phyloP scores from a whole-genome alignment of 2,113 vertebrate genomes.

The Procavia capensis region DNA sequence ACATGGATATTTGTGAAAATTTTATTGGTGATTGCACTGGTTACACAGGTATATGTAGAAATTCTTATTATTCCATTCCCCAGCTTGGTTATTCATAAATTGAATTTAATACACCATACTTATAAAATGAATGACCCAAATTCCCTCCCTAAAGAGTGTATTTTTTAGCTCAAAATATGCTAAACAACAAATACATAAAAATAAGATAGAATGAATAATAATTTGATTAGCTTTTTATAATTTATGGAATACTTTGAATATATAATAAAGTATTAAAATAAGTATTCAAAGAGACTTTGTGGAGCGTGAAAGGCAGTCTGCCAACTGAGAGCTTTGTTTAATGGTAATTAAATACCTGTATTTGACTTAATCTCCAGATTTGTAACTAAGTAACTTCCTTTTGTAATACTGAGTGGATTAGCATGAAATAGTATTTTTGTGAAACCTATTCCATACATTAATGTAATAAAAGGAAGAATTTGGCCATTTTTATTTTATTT shows the following conservation, averaged over 20 bases:
- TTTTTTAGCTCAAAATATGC: constrained; percentile 23
- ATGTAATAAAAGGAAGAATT: background rate
- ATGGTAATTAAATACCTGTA: constrained; percentile 1
- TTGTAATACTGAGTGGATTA: constrained; percentile 18
- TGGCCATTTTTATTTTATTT: background rate
- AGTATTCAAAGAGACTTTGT: background rate
- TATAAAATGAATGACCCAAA: constrained; percentile 22
- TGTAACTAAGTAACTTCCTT: background rate
- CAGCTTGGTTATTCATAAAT: background rate
- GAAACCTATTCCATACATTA: background rate
- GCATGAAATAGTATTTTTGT: constrained; percentile 14
- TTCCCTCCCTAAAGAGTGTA: background rate
- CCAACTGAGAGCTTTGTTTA: background rate
- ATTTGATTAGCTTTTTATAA: constrained; percentile 28
- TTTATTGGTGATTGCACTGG: background rate
- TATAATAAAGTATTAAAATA: background rate
- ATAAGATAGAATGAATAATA: background rate
- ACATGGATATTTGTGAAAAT: background rate
- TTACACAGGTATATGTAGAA: background rate
- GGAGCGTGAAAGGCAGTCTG: background rate
- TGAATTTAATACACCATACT: background rate
- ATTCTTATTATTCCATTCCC: background rate
- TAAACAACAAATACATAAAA: background rate
- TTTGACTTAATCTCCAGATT: background rate
- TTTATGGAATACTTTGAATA: constrained; percentile 21